Evolutionary conservation across 2,113 vertebrate genomes (phyloP), one percentile per base, ranked within the genome.

Genomic region (Sylvicapra grimmia): DNA sequence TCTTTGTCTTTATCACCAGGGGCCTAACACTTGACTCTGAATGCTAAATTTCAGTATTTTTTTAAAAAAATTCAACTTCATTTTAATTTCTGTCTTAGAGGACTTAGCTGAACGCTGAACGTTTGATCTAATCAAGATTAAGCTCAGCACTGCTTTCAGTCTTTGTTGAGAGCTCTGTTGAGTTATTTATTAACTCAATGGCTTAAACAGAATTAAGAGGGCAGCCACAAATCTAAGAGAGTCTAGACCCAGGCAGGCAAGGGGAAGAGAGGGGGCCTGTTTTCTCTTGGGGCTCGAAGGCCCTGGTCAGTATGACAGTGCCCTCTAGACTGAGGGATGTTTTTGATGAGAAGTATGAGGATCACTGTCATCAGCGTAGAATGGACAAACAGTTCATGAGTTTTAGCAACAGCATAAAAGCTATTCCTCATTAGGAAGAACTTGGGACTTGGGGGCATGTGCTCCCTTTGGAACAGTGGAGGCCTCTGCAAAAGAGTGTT

Each of bases 131-230:
- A 95, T 92, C 80, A 96, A 93, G 63, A 90, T 56, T 56, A 31
- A 18, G 29, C 12, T 49, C 54, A n/a, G 59, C 10, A 14, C 12
- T 16, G 54, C 68, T 89, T 63, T 83, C 9, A 33, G 59, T 80
- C 44, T 82, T 84, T 83, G 75, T 29, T 36, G 94, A 96, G 84
- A 90, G 75, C 63, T 65, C 72, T 68, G 2, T 3, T 51, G 59
- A 95, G 88, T 86, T 59, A 47, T 89, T 95, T 96, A 63, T 90
- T 97, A 96, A 61, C 90, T 95, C 72, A 40, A 2, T 36, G 92
- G 94, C 44, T 94, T 87, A 88, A 82, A 25, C 6, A n/a, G 54
- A 40, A 68, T 93, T 93, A 65, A 75, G 5, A 84, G 63, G 47
- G 58, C 5, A 36, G 90, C 49, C n/a, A n/a, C 29, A 85, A 72